Evolutionary conservation across 2,888 invertebrate genomes (phyloP).

Genomic region (Tridacna crocea): DNA sequence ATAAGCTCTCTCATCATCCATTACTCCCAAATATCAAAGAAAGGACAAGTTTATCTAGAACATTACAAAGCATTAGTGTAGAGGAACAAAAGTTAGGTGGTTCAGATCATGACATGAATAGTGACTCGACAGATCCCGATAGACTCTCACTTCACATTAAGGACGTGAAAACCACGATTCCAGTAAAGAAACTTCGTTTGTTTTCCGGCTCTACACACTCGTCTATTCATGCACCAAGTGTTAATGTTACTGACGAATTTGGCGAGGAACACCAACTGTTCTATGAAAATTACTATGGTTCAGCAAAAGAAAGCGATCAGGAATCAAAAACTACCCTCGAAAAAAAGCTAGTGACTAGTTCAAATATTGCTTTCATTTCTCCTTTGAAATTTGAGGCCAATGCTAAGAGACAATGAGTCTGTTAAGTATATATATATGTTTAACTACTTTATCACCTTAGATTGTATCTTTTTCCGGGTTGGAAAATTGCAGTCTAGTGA

Average conservation of each 20-base stretch:
- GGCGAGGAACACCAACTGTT: conserved; percentile 14
- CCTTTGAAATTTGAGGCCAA: conserved; percentile 39
- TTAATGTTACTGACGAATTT: conserved; percentile 25
- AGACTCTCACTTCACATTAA: background rate
- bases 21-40: conserved; percentile 31
- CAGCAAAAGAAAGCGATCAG: conserved; percentile 10
- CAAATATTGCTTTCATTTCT: conserved; percentile 53
- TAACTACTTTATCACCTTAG: background rate
- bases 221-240: conserved; percentile 10
- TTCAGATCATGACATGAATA: background rate
- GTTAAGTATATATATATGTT: background rate
- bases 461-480: background rate
- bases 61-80: conserved; percentile 37
- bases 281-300: conserved; percentile 17
- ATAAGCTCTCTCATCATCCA: conserved; percentile 35
- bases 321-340: conserved; percentile 4
- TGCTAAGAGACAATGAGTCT: conserved; percentile 47
- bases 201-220: conserved; percentile 32
- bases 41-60: conserved; percentile 49
- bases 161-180: conserved; percentile 18
- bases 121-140: conserved; percentile 28
- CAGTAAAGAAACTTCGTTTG: conserved; percentile 37
- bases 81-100: background rate
- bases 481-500: background rate
- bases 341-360: conserved; percentile 43